phyloP scores from a whole-genome alignment of 2,113 vertebrate genomes.

The Merops nubicus region DNA sequence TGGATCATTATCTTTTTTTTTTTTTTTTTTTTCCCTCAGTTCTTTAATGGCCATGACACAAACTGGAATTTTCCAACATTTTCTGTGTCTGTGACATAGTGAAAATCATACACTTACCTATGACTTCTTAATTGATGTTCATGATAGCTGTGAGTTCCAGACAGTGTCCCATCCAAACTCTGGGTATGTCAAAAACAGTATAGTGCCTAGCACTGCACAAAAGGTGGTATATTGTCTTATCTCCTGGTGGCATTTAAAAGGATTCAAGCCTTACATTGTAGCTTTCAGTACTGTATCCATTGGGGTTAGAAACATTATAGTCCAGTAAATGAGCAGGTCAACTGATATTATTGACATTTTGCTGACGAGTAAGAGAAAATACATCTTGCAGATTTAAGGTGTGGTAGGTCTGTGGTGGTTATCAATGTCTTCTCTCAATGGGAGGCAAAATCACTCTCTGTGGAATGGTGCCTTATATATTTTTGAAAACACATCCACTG shows the following conservation, averaged over 20 bases:
- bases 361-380: background rate
- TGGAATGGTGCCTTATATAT: background rate
- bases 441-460: background rate
- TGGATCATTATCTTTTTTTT: fast-evolving
- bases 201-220: background rate
- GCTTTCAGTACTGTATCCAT: background rate
- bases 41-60: background rate
- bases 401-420: background rate
- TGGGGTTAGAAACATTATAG: background rate
- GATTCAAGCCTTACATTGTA: background rate
- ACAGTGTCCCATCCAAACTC: background rate
- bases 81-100: background rate
- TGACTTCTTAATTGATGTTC: background rate
- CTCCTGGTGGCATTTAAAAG: background rate
- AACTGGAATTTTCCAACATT: background rate
- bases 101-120: background rate
- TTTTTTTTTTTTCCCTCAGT: fast-evolving
- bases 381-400: background rate
- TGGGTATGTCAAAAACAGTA: background rate
- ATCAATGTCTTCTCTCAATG: background rate
- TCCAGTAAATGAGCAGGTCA: background rate
- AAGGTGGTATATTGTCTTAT: background rate
- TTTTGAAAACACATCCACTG: background rate
- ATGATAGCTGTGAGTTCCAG: background rate
- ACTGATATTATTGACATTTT: background rate